Evolutionary conservation across 1,140 invertebrate species (phyloP).

Genomic region (Rhopalosiphum padi): DNA sequence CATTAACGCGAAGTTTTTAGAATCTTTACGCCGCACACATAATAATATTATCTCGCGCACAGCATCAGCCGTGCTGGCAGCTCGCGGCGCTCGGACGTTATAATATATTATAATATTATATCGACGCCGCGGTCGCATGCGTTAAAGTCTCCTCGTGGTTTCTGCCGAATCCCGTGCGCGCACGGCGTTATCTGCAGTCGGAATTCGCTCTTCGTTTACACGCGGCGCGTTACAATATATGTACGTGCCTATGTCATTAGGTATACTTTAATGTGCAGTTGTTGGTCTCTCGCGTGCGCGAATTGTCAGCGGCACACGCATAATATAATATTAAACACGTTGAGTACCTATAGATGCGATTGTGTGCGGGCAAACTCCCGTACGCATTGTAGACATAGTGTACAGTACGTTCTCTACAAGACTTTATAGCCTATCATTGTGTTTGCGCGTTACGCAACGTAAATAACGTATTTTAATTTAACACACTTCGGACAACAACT

Average conservation of each 20-base stretch:
- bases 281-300: background rate
- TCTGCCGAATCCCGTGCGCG: background rate
- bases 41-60: too few relatives aligned
- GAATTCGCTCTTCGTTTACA: background rate
- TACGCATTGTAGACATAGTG: too few relatives aligned
- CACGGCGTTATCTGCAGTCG: background rate
- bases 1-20: too few relatives aligned
- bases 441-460: background rate
- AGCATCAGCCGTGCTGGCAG: too few relatives aligned
- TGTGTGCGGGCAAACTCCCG: background rate
- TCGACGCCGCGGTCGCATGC: background rate
- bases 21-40: too few relatives aligned
- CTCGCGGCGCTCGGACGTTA: too few relatives aligned
- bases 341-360: background rate
- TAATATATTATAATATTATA: too few relatives aligned
- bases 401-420: background rate
- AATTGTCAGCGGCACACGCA: background rate
- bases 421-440: background rate
- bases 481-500: conserved; percentile 8
- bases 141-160: background rate
- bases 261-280: background rate
- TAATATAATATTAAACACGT: too few relatives aligned
- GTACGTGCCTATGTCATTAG: too few relatives aligned
- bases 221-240: too few relatives aligned
- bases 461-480: conserved; percentile 43